Percentiles rank a stretch among this genome's conserved stretches.
Conservation (phyloP, 1,140 invertebrate species). For the Thereuonema tuberculata region DNA sequence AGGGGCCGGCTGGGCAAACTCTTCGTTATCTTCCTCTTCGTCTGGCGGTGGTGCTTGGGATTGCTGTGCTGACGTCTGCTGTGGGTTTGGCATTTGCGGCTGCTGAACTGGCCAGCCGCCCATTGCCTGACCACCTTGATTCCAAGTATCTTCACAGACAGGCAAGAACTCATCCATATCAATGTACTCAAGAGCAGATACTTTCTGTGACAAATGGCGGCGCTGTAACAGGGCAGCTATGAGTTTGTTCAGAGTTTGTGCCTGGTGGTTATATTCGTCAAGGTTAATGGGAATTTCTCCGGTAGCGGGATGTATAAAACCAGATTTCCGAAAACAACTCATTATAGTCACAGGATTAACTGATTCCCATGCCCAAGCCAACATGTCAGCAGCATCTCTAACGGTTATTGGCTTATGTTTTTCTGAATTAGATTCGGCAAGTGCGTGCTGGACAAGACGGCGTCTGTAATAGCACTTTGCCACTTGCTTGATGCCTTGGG, state of each 20-base stretch:
- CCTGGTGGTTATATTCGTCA: conserved; percentile 4
- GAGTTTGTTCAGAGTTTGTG: not conserved
- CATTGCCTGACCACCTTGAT: not conserved
- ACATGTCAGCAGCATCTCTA: conserved; percentile 2
- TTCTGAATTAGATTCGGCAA: not conserved
- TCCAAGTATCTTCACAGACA: conserved; percentile 1
- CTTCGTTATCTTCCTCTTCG: not conserved
- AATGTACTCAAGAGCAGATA: conserved; percentile 5
- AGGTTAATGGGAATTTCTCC: conserved; percentile 3
- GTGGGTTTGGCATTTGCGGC: not conserved
- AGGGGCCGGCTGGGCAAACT: not conserved
- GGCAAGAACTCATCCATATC: conserved; percentile 3
- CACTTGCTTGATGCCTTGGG: conserved; percentile 1
- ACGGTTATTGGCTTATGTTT: not conserved
- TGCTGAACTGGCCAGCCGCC: not conserved
- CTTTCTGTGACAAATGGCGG: not conserved
- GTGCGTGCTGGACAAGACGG: not conserved
- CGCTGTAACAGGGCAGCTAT: not conserved
- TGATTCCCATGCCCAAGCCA: conserved; percentile 4
- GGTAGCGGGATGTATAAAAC: not conserved
- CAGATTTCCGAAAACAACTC: conserved; percentile 5
- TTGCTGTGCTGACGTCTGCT: not conserved
- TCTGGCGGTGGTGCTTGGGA: not conserved
- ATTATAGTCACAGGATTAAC: conserved; percentile 5
- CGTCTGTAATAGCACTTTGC: conserved; percentile 4